Percentiles rank a stretch among this genome's conserved stretches.
These are phyloP conservation scores for Polypedilum vanderplanki DNA, from an alignment of 1,140 invertebrate species.

Conservation along the genomic window DNA sequence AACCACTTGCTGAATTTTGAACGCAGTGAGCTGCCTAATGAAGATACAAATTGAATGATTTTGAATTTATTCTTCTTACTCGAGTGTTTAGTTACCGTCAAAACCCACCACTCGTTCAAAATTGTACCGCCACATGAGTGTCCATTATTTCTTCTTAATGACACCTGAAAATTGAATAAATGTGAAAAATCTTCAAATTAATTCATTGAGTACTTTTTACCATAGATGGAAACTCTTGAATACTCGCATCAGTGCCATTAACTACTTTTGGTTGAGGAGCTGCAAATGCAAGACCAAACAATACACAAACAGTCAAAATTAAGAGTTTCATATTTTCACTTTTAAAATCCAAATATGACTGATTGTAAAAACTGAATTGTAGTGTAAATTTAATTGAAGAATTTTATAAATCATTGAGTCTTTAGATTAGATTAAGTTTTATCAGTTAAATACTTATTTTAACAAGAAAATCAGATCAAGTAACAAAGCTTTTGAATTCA, in stretches of 20 bases:
- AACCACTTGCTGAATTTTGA: background rate
- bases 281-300: background rate
- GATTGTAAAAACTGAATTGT: background rate
- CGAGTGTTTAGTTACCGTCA: conserved; percentile 32
- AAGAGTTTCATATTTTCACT: background rate
- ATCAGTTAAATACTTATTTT: too few species aligned
- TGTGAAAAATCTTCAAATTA: background rate
- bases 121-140: conserved; percentile 41
- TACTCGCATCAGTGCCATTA: conserved; percentile 32
- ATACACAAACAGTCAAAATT: background rate
- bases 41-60: background rate
- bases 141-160: conserved; percentile 27
- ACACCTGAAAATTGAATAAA: conserved; percentile 32
- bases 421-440: too few species aligned
- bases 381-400: too few species aligned
- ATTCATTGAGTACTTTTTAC: conserved; percentile 15
- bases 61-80: too few species aligned
- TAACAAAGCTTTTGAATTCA: too few species aligned
- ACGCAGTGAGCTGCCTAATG: conserved; percentile 38
- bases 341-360: background rate
- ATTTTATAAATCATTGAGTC: too few species aligned
- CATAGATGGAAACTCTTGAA: conserved; percentile 33
- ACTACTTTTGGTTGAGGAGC: conserved; percentile 29
- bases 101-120: conserved; percentile 38
- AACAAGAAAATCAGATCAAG: too few species aligned